Conservation (phyloP, 2,797 vertebrate genomes). For the Otolemur crassicaudatus region DNA sequence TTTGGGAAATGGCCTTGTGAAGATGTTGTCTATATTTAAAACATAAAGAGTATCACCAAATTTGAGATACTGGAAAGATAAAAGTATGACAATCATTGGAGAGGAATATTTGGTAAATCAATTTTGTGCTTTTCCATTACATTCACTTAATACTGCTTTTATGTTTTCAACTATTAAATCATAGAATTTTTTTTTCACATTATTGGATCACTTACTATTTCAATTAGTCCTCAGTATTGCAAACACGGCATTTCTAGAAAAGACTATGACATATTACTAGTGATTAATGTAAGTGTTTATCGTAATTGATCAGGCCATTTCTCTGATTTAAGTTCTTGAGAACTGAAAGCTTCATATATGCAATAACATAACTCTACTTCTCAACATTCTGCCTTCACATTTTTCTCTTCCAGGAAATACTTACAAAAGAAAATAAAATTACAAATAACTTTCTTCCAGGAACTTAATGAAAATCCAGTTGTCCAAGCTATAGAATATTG, state of each 20-base stretch:
- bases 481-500: neutral
- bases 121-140: neutral
- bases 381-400: neutral
- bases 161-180: slow-evolving; percentile 18
- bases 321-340: neutral
- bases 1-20: neutral
- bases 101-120: neutral
- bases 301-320: neutral
- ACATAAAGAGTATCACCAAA: neutral
- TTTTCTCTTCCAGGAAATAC: neutral
- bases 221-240: neutral
- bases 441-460: neutral
- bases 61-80: neutral
- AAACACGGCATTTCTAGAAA: slow-evolving; percentile 1
- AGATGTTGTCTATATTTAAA: neutral
- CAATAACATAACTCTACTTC: neutral
- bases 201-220: neutral
- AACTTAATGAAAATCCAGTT: neutral
- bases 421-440: neutral
- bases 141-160: neutral
- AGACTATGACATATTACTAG: neutral
- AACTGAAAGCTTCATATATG: neutral
- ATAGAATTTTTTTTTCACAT: neutral
- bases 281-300: neutral
- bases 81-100: slow-evolving; percentile 24